Conservation (phyloP, 1,140 invertebrate genomes). For the Apis cerana region DNA sequence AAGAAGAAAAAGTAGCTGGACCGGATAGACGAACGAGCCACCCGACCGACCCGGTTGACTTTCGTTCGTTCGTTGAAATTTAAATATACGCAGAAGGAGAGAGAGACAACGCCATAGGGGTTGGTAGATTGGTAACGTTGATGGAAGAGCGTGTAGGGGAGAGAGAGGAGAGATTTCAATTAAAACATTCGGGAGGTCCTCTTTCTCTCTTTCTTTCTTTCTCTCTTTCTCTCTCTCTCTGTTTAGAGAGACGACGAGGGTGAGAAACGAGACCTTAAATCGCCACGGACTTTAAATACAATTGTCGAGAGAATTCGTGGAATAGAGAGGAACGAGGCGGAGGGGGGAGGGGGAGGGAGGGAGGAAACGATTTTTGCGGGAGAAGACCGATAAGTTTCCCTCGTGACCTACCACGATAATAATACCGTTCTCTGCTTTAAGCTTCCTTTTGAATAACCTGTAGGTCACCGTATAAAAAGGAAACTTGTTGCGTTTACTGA, state of each 20-base stretch:
- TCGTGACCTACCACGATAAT: constrained; percentile 62
- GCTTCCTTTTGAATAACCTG: constrained; percentile 69
- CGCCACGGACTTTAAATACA: constrained; percentile 38
- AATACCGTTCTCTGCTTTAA: constrained; percentile 65
- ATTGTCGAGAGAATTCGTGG: constrained; percentile 32
- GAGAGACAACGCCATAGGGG: neutral
- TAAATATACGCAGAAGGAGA: constrained; percentile 7
- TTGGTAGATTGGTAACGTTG: no score
- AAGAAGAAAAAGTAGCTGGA: neutral
- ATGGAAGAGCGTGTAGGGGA: no score
- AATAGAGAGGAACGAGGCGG: neutral
- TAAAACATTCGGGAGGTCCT: constrained; percentile 20
- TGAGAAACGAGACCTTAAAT: constrained; percentile 44
- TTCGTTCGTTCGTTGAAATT: constrained; percentile 31
- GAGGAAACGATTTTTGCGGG: constrained; percentile 43
- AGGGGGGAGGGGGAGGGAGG: neutral
- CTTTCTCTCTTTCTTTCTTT: neutral
- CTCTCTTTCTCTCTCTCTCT: constrained; percentile 1
- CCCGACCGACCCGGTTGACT: neutral
- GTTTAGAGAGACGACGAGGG: constrained; percentile 28
- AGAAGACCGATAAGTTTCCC: constrained; percentile 65
- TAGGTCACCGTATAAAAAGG: constrained; percentile 70
- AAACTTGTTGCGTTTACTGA: constrained; percentile 66
- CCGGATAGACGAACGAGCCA: constrained; percentile 2
- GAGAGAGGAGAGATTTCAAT: constrained; percentile 28